Base-by-base conservation (phyloP, 2,113 vertebrate genomes). In the Rhodinocichla rosea region DNA sequence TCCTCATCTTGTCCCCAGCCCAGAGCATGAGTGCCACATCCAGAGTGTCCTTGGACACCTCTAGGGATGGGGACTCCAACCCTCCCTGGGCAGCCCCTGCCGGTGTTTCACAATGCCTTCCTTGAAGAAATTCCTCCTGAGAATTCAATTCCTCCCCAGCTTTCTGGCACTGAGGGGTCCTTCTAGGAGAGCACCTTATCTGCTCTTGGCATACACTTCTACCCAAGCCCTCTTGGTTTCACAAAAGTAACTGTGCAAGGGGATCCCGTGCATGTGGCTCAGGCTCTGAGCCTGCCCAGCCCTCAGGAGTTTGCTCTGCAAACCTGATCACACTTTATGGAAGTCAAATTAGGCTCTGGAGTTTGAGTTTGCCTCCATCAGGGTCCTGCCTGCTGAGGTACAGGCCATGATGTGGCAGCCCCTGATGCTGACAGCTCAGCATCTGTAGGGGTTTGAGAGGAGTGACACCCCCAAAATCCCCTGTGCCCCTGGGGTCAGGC, bases 301-400 rank as follows among this genome's bases (percentile, higher is more conserved):
- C 44, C 71, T 60, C 65, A 7, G 0, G 14, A 32, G 40, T 19
- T 82, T 68, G 49, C 42, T 62, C 65, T 73, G 37, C 49, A 65
- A 76, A 55, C 32, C 35, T 28, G 37, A 57, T n/a, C 57, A 12
- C 0, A 1, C 74, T 37, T 35, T 1, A 0, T 35, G 45, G 28
- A 79, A 87, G 70, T 33, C 81, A 85, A 35, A 62, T n/a, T 55
- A 83, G 65, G 40, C 18, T 85, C 83, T 87, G 53, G 47, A 60
- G 49, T n/a, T 87, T 75, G 59, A 39, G 15, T 75, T 83, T 83
- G 6, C 71, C 81, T 83, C 78, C 65, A 76, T 50, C 65, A 76
- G 70, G 65, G 49, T 35, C 28, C 44, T 15, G 69, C 40, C 70
- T 55, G 65, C 59, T 64, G 57, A 76, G 78, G 53, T 11, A 62